Evolutionary conservation across 2,888 invertebrate species (phyloP).

Genomic region (Euproctis similis): DNA sequence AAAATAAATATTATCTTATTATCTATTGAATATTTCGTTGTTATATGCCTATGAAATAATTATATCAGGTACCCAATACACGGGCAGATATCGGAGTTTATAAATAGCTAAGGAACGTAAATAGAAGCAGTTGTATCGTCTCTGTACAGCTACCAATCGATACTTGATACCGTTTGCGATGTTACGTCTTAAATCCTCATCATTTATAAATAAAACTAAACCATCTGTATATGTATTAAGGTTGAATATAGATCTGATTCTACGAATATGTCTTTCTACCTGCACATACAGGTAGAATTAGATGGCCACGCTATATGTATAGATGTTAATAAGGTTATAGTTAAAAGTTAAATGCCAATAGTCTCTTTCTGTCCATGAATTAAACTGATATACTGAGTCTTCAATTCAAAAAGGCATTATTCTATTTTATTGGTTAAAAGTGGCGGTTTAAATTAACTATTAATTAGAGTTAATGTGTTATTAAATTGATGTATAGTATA

Average conservation of each 20-base stretch:
- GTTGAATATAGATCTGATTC: slow-evolving; percentile 14
- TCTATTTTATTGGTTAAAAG: too few relatives aligned
- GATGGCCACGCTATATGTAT: slow-evolving; percentile 36
- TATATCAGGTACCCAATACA: too few relatives aligned
- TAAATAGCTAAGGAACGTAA: slow-evolving; percentile 74
- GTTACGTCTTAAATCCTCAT: slow-evolving; percentile 31
- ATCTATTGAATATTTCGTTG: too few relatives aligned
- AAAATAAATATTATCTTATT: too few relatives aligned
- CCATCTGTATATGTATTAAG: slow-evolving; percentile 11
- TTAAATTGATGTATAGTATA: too few relatives aligned
- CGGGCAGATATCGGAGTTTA: slow-evolving; percentile 59
- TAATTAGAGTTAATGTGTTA: too few relatives aligned
- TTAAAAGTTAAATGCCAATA: slow-evolving; percentile 69
- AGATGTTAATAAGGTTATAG: slow-evolving; percentile 48
- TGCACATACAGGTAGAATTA: slow-evolving; percentile 30
- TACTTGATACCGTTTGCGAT: slow-evolving; percentile 36
- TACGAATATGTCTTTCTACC: slow-evolving; percentile 28
- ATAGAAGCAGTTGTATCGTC: slow-evolving; percentile 70
- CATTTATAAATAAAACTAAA: slow-evolving; percentile 21
- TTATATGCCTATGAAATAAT: too few relatives aligned
- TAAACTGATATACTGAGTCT: too few relatives aligned
- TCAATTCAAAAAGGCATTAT: too few relatives aligned
- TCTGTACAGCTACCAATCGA: slow-evolving; percentile 66
- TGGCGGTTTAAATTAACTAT: too few relatives aligned
- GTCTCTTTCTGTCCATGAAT: too few relatives aligned